Evolutionary conservation across 35 echinoderm and acorn worm genomes (phyloP).

Genomic region (Chiridota heheva): DNA sequence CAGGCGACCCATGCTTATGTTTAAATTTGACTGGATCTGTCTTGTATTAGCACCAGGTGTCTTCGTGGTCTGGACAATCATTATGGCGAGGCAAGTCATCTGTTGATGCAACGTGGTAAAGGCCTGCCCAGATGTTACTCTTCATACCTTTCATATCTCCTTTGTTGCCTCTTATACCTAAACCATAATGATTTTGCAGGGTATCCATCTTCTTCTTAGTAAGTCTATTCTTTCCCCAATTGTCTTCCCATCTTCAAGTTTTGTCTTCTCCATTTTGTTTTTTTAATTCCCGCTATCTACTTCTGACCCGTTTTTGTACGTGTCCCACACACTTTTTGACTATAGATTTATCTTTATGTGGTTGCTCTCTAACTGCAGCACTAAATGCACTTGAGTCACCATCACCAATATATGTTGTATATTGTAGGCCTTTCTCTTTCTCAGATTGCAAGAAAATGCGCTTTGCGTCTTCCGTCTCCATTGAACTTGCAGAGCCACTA

Average conservation of each 20-base stretch:
- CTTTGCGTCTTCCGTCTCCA: conserved; percentile 10
- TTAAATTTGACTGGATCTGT: background rate
- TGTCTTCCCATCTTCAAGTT: background rate
- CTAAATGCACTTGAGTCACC: background rate
- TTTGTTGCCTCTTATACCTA: conserved; percentile 3
- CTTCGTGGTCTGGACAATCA: background rate
- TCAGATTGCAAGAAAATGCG: background rate
- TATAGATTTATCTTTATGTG: background rate
- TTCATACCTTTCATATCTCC: background rate
- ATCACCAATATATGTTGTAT: conserved; percentile 7
- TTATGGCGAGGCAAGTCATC: background rate
- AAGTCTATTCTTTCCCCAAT: background rate
- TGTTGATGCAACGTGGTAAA: background rate
- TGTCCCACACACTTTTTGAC: no score
- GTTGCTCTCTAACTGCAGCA: background rate
- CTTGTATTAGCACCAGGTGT: conserved; percentile 3
- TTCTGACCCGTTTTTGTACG: conserved; percentile 17
- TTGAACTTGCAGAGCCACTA: background rate
- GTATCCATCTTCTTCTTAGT: conserved; percentile 9
- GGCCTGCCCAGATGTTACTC: background rate
- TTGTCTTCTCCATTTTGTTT: background rate
- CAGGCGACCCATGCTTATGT: background rate
- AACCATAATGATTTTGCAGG: conserved; percentile 22
- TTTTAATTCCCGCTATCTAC: background rate
- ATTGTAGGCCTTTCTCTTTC: background rate